Conservation (phyloP, 1,140 invertebrate species). For the Drosophila repleta region DNA sequence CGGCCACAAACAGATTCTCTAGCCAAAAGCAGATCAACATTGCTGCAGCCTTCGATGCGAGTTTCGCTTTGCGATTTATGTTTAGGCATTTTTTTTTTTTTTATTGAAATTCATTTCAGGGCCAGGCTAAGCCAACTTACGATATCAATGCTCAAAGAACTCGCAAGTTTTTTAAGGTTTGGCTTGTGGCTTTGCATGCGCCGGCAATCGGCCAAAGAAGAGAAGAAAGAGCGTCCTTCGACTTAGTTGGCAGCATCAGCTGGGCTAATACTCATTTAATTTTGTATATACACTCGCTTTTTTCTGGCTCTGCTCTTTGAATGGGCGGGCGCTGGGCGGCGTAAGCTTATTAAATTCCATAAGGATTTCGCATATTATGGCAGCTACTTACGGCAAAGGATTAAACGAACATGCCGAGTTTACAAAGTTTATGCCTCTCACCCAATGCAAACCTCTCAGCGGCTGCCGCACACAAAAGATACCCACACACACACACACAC, state of each 20-base stretch:
- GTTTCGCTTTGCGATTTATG: too few species aligned
- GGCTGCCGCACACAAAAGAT: constrained; percentile 12
- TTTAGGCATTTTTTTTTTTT: too few species aligned
- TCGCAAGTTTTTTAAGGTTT: neutral
- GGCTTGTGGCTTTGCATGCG: neutral
- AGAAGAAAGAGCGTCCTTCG: neutral
- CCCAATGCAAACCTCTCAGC: constrained; percentile 21
- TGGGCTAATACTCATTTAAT: constrained; percentile 48
- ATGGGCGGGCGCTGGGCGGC: constrained; percentile 32
- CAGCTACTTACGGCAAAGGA: constrained; percentile 73
- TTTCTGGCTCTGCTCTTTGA: constrained; percentile 1
- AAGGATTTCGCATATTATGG: constrained; percentile 68
- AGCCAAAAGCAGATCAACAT: too few species aligned
- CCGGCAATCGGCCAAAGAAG: neutral
- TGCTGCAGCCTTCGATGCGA: too few species aligned
- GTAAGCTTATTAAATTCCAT: constrained; percentile 79
- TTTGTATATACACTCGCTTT: neutral
- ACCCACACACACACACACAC: constrained; percentile 2
- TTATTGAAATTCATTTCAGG: too few species aligned
- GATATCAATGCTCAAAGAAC: too few species aligned
- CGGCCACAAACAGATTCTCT: too few species aligned
- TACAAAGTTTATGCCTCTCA: constrained; percentile 61
- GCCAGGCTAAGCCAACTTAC: too few species aligned
- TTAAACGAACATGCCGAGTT: constrained; percentile 70
- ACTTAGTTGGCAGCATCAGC: constrained; percentile 21